Conservation (phyloP, 2,888 invertebrate species). For the Dinocampus coccinellae region DNA sequence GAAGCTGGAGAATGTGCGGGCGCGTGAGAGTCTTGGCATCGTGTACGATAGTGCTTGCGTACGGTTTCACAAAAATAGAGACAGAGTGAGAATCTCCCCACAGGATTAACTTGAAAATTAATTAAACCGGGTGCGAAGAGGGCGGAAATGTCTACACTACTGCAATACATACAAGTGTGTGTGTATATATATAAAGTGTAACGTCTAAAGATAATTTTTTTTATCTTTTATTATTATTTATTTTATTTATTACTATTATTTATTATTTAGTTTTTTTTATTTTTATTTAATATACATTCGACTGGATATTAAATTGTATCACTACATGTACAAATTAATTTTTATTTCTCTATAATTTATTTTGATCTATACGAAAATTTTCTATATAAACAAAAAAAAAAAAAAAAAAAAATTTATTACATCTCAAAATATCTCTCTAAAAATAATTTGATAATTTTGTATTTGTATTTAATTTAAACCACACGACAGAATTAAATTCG, state of each 20-base stretch:
- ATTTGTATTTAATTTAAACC: conserved; percentile 29
- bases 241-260: too few species aligned
- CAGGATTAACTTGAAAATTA: conserved; percentile 31
- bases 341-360: too few species aligned
- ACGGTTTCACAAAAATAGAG: background rate
- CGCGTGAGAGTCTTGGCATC: background rate
- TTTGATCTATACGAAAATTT: too few species aligned
- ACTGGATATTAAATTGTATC: too few species aligned
- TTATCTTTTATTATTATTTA: background rate
- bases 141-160: conserved; percentile 1
- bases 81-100: conserved; percentile 1
- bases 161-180: background rate
- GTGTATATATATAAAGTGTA: background rate
- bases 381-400: too few species aligned
- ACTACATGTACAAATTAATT: too few species aligned
- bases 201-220: background rate
- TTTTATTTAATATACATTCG: too few species aligned
- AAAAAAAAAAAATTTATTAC: background rate
- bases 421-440: background rate
- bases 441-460: too few species aligned
- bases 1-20: background rate
- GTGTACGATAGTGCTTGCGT: conserved; percentile 1
- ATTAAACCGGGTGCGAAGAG: conserved; percentile 28
- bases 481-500: background rate
- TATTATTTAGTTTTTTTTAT: too few species aligned